Base-by-base conservation (phyloP, 2,113 vertebrate genomes). In the Acrocephalus kingi region DNA sequence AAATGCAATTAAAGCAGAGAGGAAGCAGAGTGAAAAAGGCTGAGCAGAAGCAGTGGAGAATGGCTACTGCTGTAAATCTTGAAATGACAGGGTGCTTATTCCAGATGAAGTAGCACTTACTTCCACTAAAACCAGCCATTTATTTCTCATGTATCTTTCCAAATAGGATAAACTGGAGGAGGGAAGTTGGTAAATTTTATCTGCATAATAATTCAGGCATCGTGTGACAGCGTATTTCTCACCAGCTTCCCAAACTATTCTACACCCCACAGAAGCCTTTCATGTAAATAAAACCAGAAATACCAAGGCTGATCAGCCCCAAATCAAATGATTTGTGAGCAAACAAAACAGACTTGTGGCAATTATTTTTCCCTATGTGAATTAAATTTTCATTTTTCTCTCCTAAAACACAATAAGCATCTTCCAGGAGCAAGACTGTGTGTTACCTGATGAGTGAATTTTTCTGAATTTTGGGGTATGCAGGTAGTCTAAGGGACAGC, bases 131-230 rank as follows among this genome's bases (percentile, higher is more conserved):
- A 69, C 43, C 52, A 72, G 39, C 55, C 73, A 87, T 94, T 89
- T 89, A 74, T 91, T 95, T 93, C 82, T 58, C 69, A 35, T 82
- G 64, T 13, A 35, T 89, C 89, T 87, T 81, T 62, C 69, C 81
- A 81, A 95, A 91, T 1, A 78, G 49, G 77, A 91, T 91, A 91
- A 94, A 74, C 73, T 56, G 67, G 85, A 84, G 86, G 79, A 94
- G 48, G 59, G 18, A 84, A 43, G 64, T 90, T 84, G 68, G 64
- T 90, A 86, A 71, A 84, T 95, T 93, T 90, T 89, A 67, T 91
- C 89, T 84, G 43, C 35, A 55, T 91, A 59, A 35, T 71, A 87
- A 67, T 67, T 94, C 89, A 84, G 37, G n/a, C 52, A 78, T 67
- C 0, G 10, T 48, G 77, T 81, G 84, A 89, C 73, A 91, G 73